A percentile compares a stretch with the other conserved stretches of the same genome.
These are phyloP conservation scores for Xanthia icteritia DNA, from an alignment of 2,888 invertebrate genomes.

Conservation along the genomic window DNA sequence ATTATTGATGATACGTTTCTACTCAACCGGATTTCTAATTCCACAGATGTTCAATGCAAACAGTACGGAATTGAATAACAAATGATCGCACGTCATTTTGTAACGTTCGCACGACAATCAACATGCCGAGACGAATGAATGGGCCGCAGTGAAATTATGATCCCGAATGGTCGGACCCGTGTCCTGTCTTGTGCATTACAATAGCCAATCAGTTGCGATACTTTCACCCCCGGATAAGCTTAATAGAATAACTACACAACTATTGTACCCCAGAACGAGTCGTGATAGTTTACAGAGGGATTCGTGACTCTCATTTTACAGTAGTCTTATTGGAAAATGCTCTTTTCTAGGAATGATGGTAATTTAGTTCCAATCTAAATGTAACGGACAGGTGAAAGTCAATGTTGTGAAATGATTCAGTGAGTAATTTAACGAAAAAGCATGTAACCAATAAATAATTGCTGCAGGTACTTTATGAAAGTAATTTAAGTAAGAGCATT, in stretches of 20 bases:
- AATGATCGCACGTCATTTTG: slow-evolving; percentile 75
- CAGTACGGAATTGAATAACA: slow-evolving; percentile 82
- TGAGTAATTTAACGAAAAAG: slow-evolving; percentile 67
- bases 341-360: slow-evolving; percentile 82
- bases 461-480: slow-evolving; percentile 57
- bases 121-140: slow-evolving; percentile 82
- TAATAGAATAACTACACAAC: slow-evolving; percentile 86
- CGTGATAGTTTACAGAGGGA: slow-evolving; percentile 87
- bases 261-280: slow-evolving; percentile 84
- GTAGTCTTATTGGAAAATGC: slow-evolving; percentile 86
- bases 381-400: slow-evolving; percentile 86
- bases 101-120: slow-evolving; percentile 86
- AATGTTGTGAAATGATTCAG: slow-evolving; percentile 75
- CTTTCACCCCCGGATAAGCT: slow-evolving; percentile 87
- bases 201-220: slow-evolving; percentile 85
- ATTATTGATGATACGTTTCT: slow-evolving; percentile 77
- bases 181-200: slow-evolving; percentile 78
- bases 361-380: slow-evolving; percentile 82
- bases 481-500: slow-evolving; percentile 62
- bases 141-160: slow-evolving; percentile 81
- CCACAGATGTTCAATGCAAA: slow-evolving; percentile 76
- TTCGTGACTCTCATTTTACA: slow-evolving; percentile 87
- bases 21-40: slow-evolving; percentile 79
- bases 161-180: slow-evolving; percentile 80
- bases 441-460: slow-evolving; percentile 66